A percentile compares a stretch with the other conserved stretches of the same genome.
These are phyloP conservation scores for Mellilla xanthometata DNA, from an alignment of 2,888 invertebrate genomes.

Conservation along the genomic window DNA sequence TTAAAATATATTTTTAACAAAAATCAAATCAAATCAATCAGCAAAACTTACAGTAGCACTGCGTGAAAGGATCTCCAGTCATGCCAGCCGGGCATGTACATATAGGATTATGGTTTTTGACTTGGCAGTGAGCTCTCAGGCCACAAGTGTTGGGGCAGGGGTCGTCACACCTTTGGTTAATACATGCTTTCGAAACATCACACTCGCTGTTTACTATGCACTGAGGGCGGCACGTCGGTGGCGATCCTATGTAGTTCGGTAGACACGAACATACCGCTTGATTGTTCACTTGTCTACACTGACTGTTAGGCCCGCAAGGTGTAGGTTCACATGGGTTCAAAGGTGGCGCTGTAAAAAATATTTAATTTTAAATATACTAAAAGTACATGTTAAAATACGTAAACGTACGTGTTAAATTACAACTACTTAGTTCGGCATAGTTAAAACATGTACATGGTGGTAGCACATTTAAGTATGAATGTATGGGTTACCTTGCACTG, in stretches of 20 bases:
- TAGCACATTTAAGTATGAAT: too few species aligned
- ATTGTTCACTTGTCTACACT: slow-evolving; percentile 89
- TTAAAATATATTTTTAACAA: too few species aligned
- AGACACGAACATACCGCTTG: slow-evolving; percentile 94
- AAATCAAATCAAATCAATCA: not conserved
- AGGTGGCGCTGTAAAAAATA: slow-evolving; percentile 61
- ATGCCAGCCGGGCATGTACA: slow-evolving; percentile 93
- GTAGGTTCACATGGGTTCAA: slow-evolving; percentile 91
- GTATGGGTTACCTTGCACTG: slow-evolving; percentile 51
- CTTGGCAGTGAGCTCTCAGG: slow-evolving; percentile 91
- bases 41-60: slow-evolving; percentile 86
- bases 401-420: too few species aligned
- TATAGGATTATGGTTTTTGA: slow-evolving; percentile 93
- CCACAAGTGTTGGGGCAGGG: slow-evolving; percentile 95
- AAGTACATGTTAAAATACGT: too few species aligned
- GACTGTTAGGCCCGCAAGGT: slow-evolving; percentile 94
- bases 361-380: too few species aligned
- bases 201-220: slow-evolving; percentile 95
- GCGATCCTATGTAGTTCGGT: slow-evolving; percentile 89
- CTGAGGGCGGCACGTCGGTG: slow-evolving; percentile 92
- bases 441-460: too few species aligned
- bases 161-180: slow-evolving; percentile 93
- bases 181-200: slow-evolving; percentile 90
- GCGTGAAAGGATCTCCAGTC: slow-evolving; percentile 93
- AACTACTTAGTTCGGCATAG: too few species aligned